These are phyloP conservation scores for Falco peregrinus DNA, from an alignment of 2,797 vertebrate genomes.

Conservation along the genomic window DNA sequence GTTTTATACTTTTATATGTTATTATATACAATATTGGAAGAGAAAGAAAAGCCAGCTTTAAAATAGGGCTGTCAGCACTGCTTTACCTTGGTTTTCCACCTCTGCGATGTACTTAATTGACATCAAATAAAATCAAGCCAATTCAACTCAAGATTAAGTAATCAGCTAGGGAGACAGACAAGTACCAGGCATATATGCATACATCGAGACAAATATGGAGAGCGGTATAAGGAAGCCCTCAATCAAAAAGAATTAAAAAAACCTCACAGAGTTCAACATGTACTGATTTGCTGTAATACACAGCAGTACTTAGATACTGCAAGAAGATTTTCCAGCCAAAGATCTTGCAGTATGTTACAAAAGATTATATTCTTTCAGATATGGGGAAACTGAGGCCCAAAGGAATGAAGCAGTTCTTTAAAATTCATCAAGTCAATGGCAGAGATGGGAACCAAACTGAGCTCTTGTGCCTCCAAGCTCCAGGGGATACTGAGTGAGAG, in stretches of 20 bases:
- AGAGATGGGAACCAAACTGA: neutral
- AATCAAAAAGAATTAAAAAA: neutral
- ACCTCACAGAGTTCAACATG: neutral
- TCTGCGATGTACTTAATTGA: neutral
- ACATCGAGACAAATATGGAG: neutral
- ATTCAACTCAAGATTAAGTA: neutral
- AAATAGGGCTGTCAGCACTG: neutral
- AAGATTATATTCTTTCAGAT: neutral
- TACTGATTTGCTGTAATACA: neutral
- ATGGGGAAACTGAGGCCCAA: neutral
- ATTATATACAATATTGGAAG: neutral
- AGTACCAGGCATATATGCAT: neutral
- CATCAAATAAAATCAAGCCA: neutral
- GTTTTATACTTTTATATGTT: neutral
- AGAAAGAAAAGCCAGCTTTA: neutral
- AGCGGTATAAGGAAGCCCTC: neutral
- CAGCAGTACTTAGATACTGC: neutral
- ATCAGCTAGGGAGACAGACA: neutral
- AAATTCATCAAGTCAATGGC: neutral
- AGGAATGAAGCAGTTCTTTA: neutral
- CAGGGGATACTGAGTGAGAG: neutral
- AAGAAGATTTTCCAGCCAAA: neutral
- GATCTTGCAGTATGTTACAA: neutral
- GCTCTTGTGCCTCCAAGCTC: neutral
- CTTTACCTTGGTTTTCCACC: neutral